Evolutionary conservation across 2,113 vertebrate genomes (phyloP).

Genomic region (Actenoides hombroni): DNA sequence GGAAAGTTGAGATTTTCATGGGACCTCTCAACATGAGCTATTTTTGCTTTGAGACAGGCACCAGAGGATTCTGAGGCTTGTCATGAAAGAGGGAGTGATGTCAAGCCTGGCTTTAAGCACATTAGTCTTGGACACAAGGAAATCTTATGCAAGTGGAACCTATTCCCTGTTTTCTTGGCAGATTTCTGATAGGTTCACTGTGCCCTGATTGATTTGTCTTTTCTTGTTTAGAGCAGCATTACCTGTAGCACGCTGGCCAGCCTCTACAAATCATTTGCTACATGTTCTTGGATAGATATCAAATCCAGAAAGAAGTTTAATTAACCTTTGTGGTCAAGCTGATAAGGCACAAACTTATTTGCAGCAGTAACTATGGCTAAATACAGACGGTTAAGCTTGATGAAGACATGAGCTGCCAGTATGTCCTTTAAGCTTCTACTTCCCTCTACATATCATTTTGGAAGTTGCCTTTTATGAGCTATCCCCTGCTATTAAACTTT

Average conservation of each 20-base stretch:
- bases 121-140: neutral
- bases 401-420: neutral
- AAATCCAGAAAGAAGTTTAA: conserved; percentile 16
- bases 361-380: neutral
- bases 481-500: neutral
- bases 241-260: neutral
- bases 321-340: neutral
- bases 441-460: neutral
- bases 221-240: neutral
- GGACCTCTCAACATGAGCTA: neutral
- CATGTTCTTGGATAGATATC: conserved; percentile 3
- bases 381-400: conserved; percentile 4
- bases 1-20: neutral
- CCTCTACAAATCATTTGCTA: conserved; percentile 12
- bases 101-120: neutral
- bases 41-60: neutral
- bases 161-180: neutral
- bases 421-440: neutral
- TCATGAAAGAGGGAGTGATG: neutral
- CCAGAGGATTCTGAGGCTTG: neutral
- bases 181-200: neutral
- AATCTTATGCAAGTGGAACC: neutral
- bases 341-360: conserved; percentile 48
- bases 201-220: neutral
- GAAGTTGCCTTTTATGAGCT: neutral